These are phyloP conservation scores for Oligia fasciuncula DNA, from an alignment of 2,888 invertebrate species.

Conservation along the genomic window DNA sequence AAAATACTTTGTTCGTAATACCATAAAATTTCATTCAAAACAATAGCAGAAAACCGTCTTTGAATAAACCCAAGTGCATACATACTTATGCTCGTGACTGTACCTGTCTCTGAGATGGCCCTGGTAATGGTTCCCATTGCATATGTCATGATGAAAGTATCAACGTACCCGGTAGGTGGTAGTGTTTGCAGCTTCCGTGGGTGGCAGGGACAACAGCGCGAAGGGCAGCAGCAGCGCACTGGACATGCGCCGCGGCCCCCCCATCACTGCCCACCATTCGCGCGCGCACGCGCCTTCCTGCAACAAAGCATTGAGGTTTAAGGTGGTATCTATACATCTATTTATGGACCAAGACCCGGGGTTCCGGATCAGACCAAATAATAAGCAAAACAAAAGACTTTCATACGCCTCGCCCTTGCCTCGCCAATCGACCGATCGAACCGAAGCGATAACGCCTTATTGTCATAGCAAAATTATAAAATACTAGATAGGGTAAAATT, in stretches of 20 bases:
- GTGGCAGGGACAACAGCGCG: slow-evolving; percentile 84
- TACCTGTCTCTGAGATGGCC: not conserved
- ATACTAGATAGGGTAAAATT: not conserved
- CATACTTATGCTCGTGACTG: too few species aligned
- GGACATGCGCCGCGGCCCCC: slow-evolving; percentile 88
- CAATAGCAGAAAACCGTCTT: too few species aligned
- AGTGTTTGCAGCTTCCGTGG: slow-evolving; percentile 80
- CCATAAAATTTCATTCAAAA: too few species aligned
- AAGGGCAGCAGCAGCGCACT: slow-evolving; percentile 88
- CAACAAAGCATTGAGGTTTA: slow-evolving; percentile 43
- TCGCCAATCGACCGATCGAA: not conserved
- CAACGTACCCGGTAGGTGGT: slow-evolving; percentile 82
- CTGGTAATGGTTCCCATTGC: not conserved
- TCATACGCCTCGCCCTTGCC: too few species aligned
- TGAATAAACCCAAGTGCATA: too few species aligned
- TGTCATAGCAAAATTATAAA: not conserved
- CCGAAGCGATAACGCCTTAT: not conserved
- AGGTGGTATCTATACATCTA: not conserved
- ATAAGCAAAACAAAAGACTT: slow-evolving; percentile 6
- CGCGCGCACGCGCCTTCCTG: slow-evolving; percentile 79
- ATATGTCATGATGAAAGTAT: not conserved
- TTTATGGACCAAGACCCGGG: not conserved
- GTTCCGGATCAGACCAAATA: not conserved
- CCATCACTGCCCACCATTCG: slow-evolving; percentile 88
- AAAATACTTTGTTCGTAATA: too few species aligned